These are phyloP conservation scores for Caerostris darwini DNA, from an alignment of 1,140 invertebrate species.

Conservation along the genomic window DNA sequence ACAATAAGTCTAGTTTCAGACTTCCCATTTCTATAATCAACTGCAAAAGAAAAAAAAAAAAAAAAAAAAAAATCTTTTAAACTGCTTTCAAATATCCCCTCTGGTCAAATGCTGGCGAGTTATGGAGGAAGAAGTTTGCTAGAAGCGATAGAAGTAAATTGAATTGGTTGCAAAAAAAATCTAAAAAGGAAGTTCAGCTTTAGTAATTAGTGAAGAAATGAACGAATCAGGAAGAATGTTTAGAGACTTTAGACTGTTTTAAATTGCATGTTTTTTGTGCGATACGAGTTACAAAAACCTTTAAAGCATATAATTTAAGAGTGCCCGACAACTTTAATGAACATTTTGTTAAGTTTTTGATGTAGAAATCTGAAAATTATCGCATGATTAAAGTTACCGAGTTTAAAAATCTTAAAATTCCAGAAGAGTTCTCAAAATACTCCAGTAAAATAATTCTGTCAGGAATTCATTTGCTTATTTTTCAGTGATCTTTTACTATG, in stretches of 20 bases:
- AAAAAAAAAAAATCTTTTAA: conserved; percentile 53
- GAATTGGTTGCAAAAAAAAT: conserved; percentile 63
- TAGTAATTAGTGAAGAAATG: conserved; percentile 72
- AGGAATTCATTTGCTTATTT: background rate
- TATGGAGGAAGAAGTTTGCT: conserved; percentile 43
- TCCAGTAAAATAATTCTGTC: background rate
- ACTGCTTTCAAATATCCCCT: conserved; percentile 49
- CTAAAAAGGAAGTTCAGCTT: conserved; percentile 32
- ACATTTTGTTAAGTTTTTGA: background rate
- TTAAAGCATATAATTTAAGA: conserved; percentile 30
- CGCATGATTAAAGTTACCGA: background rate
- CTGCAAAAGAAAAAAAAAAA: background rate
- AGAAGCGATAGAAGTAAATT: conserved; percentile 67
- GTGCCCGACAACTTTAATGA: background rate
- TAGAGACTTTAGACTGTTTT: conserved; percentile 41
- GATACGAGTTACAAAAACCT: background rate
- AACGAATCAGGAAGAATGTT: conserved; percentile 48
- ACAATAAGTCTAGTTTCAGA: conserved; percentile 64
- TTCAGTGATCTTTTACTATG: background rate
- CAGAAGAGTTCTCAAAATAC: background rate
- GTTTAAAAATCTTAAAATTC: background rate
- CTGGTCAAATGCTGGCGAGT: conserved; percentile 22
- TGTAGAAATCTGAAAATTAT: background rate
- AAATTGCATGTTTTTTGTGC: conserved; percentile 27
- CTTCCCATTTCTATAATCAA: conserved; percentile 45